Base-by-base conservation (phyloP, 37 sponge, comb jelly and placozoan genomes). In the Cliona cf. orientalis region DNA sequence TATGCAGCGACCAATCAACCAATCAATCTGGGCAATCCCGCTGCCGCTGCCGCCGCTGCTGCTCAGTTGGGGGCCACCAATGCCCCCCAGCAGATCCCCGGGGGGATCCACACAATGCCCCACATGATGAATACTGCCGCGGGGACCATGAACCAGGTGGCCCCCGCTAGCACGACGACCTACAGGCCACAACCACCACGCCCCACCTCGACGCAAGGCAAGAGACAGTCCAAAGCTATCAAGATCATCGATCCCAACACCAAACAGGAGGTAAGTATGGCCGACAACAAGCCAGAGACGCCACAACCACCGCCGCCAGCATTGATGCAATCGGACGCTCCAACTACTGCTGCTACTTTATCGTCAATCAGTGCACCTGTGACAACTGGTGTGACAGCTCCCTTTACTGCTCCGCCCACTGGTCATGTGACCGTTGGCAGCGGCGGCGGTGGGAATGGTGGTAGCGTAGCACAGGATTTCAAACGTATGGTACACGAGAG, bases 221-320 rank as follows among this genome's bases (percentile, higher is more conserved):
- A 66, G 43, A 21, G 35, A 40, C 42, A 14, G 26, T 76, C 78
- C 25, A 55, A 59, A 32, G 91, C 91, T 28, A 63, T 91, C 23
- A 79, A 62, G 4, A 91, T 91, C 33, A 66, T 81, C 12, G 72
- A 91, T 43, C 91, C 91, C 19, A 44, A 73, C 42, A 88, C 91
- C 3, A 81, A 82, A 2, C 71, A 72, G 1, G 89, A 82, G 26
- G 89, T 88, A 9, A 46, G 59, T 32, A 36, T 79, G 2, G 21
- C 22, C 25, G 31, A 42, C 9, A 43, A 6, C 34, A 63, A 44
- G 2, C 45, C 74, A 21, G 42, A 1, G 0, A 29, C 34, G 29
- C 19, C 25, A 11, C 31, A 25, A 32, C 66, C 66, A 64, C 31
- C 11, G 11, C 66, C 66, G 34, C 66, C 19, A n/a, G 9, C 34